Base-by-base conservation (phyloP, 2,888 invertebrate genomes). In the Zaprionus bogoriensis region DNA sequence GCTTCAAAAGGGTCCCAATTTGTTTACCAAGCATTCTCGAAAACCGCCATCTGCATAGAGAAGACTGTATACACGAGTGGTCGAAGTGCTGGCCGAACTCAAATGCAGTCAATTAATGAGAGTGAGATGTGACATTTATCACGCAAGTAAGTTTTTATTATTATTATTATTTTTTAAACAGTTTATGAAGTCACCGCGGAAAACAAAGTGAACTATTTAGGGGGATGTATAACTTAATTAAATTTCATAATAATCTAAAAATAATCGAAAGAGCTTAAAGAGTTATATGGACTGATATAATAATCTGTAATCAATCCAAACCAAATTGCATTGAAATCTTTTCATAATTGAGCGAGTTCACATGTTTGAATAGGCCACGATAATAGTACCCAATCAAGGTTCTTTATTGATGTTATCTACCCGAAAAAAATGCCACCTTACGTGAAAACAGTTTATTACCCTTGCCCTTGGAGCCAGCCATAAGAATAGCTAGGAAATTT, bases 21-120 rank as follows among this genome's bases (percentile, higher is more conserved):
- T 73, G 67, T 73, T 68, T 62, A 65, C 67, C 20, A 30, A 61
- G 60, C 75, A 72, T 72, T 66, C 60, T 54, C 25, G 17, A 10
- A 41, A 20, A 19, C 32, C 36, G 20, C 23, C 17, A 57, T 14
- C 30, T 25, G 38, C 17, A 22, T 20, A n/a, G 10, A 44, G 19
- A 42, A 23, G n/a, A 28, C 4, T 3, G 14, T 41, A 14, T 36
- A 14, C 17, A 9, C 7, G 6, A 27, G n/a, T n/a, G n/a, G n/a
- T n/a, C n/a, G n/a, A n/a, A n/a, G n/a, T n/a, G n/a, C n/a, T n/a
- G n/a, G n/a, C n/a, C n/a, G n/a, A n/a, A n/a, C n/a, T 17, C 32
- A 17, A 36, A 17, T 17, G 1, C 7, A 3, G 7, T 36, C 17
- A 17, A 17, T 14, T 36, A 9, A 36, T 14, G 9, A 7, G 32